Evolutionary conservation across 1,140 invertebrate species (phyloP), one percentile per base, ranked within the genome.

Genomic region (Atta texana): DNA sequence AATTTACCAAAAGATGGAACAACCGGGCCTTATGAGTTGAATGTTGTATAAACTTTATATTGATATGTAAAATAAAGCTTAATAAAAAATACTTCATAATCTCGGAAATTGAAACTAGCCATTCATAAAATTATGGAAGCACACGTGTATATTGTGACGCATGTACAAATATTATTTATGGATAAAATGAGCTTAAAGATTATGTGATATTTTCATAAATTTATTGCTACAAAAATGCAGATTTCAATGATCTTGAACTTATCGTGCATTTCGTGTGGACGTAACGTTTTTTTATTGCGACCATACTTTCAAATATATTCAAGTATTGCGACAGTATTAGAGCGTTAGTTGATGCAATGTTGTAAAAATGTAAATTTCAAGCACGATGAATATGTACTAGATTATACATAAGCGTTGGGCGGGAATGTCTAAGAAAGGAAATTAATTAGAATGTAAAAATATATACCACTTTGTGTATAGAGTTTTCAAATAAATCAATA

Each of bases 281-380:
- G 14, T 82, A 71, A 49, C 3, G 24, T 49, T 49, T 82, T 55
- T 72, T 61, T 75, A 18, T 63, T 2, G 68, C 24, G 55, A 72
- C 55, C 14, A 61, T 72, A 82, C 24, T 21, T 55, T 44, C n/a
- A 44, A 72, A 82, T 72, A 44, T 55, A 72, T 82, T 82, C 53
- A 61, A 72, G 55, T 82, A 82, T 59, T 49, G 57, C 53, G 55
- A 72, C 34, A 31, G 53, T 72, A 82, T 82, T 61, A 61, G 80
- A 24, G 34, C 39, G 68, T 61, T 72, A 34, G 66, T 82, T 72
- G 78, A 31, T 28, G 24, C 68, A 72, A 61, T 61, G 55, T 18
- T 71, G 39, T 61, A 61, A 74, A 82, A 61, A 61, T 82, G 68
- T 31, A 82, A 72, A 59, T 82, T 74, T 51, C 14, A 31, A 28